Conservation (phyloP, 2,113 vertebrate species). For the Brienomyrus brachyistius region DNA sequence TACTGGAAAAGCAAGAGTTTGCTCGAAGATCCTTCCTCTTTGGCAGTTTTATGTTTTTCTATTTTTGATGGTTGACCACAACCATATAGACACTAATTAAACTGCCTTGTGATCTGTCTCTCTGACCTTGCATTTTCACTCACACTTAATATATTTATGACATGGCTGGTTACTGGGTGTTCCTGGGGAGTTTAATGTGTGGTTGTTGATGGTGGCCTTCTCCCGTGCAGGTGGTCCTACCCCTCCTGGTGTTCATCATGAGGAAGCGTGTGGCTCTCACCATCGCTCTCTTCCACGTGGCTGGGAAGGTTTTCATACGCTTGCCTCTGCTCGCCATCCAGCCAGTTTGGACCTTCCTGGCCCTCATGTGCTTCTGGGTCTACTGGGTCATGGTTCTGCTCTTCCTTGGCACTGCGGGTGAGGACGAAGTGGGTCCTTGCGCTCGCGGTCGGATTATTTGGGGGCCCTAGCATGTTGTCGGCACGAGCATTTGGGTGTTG, state of each 20-base stretch:
- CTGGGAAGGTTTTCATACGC: conserved; percentile 91
- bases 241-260: conserved; percentile 90
- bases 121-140: background rate
- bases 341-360: conserved; percentile 93
- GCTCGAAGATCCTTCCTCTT: background rate
- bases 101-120: background rate
- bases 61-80: background rate
- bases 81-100: background rate
- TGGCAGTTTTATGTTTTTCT: background rate
- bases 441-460: background rate
- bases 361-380: conserved; percentile 86
- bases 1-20: background rate
- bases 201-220: background rate
- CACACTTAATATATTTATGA: background rate
- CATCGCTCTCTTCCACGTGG: conserved; percentile 91
- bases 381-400: conserved; percentile 91
- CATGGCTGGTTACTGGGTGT: background rate
- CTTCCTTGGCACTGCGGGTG: conserved; percentile 86
- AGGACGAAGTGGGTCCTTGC: background rate
- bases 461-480: background rate
- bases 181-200: background rate
- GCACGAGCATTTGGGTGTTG: background rate
- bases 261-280: conserved; percentile 92
- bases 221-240: conserved; percentile 69
- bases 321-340: conserved; percentile 86